Base-by-base conservation (phyloP, 2,888 invertebrate genomes). In the Anarsia innoxiella region DNA sequence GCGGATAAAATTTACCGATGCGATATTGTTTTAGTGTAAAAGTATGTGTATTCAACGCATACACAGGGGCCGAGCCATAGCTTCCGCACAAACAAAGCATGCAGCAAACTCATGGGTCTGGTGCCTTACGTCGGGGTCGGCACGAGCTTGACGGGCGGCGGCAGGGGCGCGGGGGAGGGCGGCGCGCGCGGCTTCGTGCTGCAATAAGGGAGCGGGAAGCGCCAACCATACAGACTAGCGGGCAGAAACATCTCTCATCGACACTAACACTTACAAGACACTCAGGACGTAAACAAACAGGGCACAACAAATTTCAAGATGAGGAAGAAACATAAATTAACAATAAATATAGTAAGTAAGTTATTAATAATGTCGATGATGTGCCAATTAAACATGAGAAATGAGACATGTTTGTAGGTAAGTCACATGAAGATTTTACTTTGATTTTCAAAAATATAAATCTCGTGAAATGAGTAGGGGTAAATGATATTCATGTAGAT, bases 191-290 rank as follows among this genome's bases (percentile, higher is more conserved):
- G 91, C 91, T 86, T 91, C 89, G 93, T 93, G 90, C 94, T 94
- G 92, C 94, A 94, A 94, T 94, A 94, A 90, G 94, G 94, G 91
- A 94, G 92, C 89, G 94, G 94, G 90, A 94, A 94, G 90, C 94
- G 94, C 94, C 94, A 94, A 92, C 94, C 93, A 91, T 94, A 94
- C 91, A 94, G 92, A 93, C 94, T 94, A 91, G 77, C 79, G 83
- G 80, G 77, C 77, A 83, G 82, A 84, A 84, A 84, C 80, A 84
- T 84, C 83, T 84, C 83, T 82, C 80, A 84, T 82, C 83, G 83
- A 83, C 80, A 83, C 79, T 75, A 76, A 74, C 74, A 71, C 62
- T 69, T 59, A 51, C 44, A 51, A 30, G 27, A 37, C 39, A 41
- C 23, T 10, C 16, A 39, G 30, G 30, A 29, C 29, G 27, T 23